phyloP scores from a whole-genome alignment of 2,113 vertebrate species.

The Boleophthalmus pectinirostris region DNA sequence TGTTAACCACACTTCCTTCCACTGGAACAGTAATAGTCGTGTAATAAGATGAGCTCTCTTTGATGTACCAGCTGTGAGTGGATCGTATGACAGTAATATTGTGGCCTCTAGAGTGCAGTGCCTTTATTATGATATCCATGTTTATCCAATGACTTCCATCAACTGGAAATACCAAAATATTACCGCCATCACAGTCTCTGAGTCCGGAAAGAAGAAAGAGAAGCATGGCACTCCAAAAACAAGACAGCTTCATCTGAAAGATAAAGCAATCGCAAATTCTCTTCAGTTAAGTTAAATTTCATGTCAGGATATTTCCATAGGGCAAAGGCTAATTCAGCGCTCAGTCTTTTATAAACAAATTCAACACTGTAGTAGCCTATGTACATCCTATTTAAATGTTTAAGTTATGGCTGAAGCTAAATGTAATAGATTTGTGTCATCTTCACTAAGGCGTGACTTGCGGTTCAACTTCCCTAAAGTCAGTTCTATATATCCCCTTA shows the following conservation, averaged over 20 bases:
- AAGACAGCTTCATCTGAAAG: conserved; percentile 45
- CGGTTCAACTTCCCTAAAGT: too few relatives aligned
- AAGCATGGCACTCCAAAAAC: conserved; percentile 31
- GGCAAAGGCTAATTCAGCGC: too few relatives aligned
- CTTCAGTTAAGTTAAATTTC: not conserved
- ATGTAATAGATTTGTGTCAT: too few relatives aligned
- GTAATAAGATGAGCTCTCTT: conserved; percentile 44
- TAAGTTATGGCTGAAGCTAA: too few relatives aligned
- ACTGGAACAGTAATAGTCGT: conserved; percentile 36
- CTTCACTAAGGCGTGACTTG: too few relatives aligned
- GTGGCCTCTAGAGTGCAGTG: conserved; percentile 61
- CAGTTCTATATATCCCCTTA: too few relatives aligned
- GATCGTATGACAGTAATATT: conserved; percentile 48
- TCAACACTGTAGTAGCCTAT: too few relatives aligned
- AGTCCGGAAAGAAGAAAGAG: conserved; percentile 22
- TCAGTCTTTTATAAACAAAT: too few relatives aligned
- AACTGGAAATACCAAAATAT: conserved; percentile 62
- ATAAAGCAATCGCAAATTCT: not conserved
- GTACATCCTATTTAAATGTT: not conserved
- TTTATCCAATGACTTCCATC: conserved; percentile 75
- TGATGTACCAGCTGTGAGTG: conserved; percentile 62
- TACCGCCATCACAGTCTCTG: conserved; percentile 42
- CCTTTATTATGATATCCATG: conserved; percentile 63
- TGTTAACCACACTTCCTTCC: conserved; percentile 9
- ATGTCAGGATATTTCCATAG: too few relatives aligned